These are phyloP conservation scores for Emydoidea blandingii DNA, from an alignment of 2,797 vertebrate genomes.

Conservation along the genomic window DNA sequence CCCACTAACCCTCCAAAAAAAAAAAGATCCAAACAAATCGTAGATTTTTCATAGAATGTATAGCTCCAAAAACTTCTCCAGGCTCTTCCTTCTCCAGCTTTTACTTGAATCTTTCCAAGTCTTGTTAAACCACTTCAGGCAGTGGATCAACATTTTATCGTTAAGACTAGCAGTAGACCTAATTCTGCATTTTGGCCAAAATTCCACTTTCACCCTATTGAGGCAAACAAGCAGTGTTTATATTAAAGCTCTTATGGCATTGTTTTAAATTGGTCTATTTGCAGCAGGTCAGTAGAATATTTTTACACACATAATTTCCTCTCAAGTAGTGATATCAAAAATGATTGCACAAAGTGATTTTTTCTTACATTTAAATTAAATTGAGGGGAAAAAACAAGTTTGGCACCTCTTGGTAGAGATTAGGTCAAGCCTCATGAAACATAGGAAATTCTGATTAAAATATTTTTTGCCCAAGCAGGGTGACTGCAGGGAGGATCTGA, in stretches of 20 bases:
- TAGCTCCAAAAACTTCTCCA: neutral
- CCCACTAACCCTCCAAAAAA: neutral
- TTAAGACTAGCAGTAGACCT: neutral
- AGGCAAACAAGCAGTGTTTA: neutral
- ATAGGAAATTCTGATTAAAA: neutral
- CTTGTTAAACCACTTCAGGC: neutral
- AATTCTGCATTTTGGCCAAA: conserved; percentile 34
- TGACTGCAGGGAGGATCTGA: neutral
- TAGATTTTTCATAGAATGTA: neutral
- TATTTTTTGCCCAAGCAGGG: neutral
- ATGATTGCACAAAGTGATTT: neutral
- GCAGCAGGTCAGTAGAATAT: neutral
- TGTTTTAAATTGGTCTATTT: neutral
- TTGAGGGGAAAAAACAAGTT: neutral
- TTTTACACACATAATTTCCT: neutral
- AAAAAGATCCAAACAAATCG: neutral
- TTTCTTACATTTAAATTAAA: neutral
- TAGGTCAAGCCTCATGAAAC: neutral
- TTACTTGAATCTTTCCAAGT: neutral
- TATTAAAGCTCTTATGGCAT: neutral
- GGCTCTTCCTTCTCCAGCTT: neutral
- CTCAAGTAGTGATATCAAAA: neutral
- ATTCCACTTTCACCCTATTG: neutral
- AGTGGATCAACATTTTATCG: neutral
- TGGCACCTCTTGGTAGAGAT: neutral